phyloP scores from a whole-genome alignment of 1,140 invertebrate species.

The Metaphire vulgaris region DNA sequence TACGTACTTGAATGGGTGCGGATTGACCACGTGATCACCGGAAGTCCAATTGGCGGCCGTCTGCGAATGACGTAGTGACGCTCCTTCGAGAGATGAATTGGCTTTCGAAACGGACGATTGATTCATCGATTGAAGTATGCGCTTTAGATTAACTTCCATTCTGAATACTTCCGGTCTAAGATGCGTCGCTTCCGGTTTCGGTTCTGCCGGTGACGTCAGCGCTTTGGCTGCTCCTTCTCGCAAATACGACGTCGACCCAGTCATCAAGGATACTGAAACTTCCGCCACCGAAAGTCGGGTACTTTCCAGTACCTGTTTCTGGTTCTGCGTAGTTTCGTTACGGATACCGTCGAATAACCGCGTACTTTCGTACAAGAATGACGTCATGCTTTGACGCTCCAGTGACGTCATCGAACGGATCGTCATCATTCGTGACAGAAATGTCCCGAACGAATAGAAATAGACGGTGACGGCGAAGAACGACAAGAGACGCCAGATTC shows the following conservation, averaged over 20 bases:
- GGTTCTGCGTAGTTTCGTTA: neutral
- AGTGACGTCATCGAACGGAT: neutral
- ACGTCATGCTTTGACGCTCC: neutral
- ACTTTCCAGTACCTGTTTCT: neutral
- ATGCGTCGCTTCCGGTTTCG: neutral
- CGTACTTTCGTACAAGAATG: neutral
- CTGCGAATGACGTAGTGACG: neutral
- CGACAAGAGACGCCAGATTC: neutral
- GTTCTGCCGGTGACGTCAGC: neutral
- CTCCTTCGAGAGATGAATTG: neutral
- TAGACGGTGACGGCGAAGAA: neutral
- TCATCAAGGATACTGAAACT: too few relatives aligned
- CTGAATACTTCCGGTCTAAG: neutral
- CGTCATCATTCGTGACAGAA: neutral
- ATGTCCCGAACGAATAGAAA: neutral
- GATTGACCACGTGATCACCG: constrained; percentile 29
- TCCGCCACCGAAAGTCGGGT: neutral
- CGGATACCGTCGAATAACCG: too few relatives aligned
- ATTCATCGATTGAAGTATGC: neutral
- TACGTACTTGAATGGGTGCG: constrained; percentile 32
- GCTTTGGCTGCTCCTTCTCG: neutral
- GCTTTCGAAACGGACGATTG: neutral
- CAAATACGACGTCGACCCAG: neutral
- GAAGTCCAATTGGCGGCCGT: neutral
- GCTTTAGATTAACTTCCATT: neutral